phyloP scores from a whole-genome alignment of 2,888 invertebrate species.

The Reticulitermes lucifugus region DNA sequence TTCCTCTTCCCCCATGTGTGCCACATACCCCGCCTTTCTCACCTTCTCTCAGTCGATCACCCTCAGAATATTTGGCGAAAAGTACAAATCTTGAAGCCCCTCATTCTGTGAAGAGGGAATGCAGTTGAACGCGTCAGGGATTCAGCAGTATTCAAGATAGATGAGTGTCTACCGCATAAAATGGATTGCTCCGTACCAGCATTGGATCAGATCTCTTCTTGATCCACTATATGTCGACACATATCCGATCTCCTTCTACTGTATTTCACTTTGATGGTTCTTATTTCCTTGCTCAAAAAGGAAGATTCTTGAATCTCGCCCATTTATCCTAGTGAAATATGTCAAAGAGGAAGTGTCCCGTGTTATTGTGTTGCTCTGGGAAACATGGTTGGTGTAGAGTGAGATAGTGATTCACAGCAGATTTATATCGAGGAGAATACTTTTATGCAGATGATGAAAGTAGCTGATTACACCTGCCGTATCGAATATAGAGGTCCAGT shows the following conservation, averaged over 20 bases:
- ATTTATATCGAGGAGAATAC: neutral
- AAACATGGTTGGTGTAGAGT: neutral
- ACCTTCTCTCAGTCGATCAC: no score
- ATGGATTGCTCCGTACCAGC: neutral
- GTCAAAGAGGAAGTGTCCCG: neutral
- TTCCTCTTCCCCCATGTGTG: no score
- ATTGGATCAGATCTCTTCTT: neutral
- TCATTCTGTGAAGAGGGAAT: neutral
- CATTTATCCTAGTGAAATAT: neutral
- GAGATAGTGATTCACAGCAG: neutral
- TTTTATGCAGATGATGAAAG: neutral
- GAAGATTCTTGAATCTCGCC: conserved; percentile 4
- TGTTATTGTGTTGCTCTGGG: neutral
- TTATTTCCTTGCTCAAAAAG: neutral
- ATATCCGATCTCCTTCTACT: neutral
- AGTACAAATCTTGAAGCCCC: no score
- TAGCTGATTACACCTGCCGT: neutral
- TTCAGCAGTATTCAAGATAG: neutral
- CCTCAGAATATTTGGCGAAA: neutral
- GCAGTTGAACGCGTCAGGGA: neutral
- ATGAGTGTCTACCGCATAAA: neutral
- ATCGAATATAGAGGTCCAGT: no score
- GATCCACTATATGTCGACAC: neutral
- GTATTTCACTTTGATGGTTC: neutral
- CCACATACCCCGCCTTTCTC: no score